A percentile compares a stretch with the other conserved stretches of the same genome.
Evolutionary conservation across 2,888 invertebrate species (phyloP).

Genomic region (Apamea anceps): DNA sequence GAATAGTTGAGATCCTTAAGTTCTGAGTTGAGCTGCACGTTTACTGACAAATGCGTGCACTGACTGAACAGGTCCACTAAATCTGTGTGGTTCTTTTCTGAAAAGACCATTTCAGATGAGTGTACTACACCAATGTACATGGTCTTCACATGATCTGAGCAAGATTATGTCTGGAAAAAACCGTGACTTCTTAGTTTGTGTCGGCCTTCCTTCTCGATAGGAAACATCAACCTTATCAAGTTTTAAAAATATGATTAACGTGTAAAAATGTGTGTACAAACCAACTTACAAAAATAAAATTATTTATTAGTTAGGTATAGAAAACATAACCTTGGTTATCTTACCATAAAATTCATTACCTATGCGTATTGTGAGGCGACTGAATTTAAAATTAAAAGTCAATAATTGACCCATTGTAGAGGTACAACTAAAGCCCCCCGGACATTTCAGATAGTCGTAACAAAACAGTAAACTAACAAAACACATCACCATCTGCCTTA

Average conservation of each 20-base stretch:
- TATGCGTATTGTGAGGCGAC: not conserved
- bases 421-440: not conserved
- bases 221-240: too few relatives aligned
- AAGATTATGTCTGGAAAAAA: not conserved
- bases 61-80: not conserved
- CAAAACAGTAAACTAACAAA: slow-evolving; percentile 4
- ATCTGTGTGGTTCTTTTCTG: not conserved
- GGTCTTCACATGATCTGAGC: not conserved
- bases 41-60: not conserved
- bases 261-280: too few relatives aligned
- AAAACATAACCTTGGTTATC: not conserved
- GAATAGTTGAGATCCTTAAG: not conserved
- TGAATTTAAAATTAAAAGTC: not conserved
- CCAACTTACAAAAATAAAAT: too few relatives aligned
- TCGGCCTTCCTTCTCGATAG: too few relatives aligned
- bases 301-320: not conserved
- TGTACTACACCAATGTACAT: too few relatives aligned
- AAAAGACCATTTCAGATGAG: not conserved
- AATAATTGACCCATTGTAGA: too few relatives aligned
- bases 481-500: not conserved
- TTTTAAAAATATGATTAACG: too few relatives aligned
- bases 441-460: not conserved
- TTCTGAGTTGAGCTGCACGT: not conserved
- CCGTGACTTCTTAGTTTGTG: too few relatives aligned
- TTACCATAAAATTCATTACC: not conserved